These are phyloP conservation scores for Macropus fuliginosus DNA, from an alignment of 2,797 vertebrate genomes.

Conservation along the genomic window DNA sequence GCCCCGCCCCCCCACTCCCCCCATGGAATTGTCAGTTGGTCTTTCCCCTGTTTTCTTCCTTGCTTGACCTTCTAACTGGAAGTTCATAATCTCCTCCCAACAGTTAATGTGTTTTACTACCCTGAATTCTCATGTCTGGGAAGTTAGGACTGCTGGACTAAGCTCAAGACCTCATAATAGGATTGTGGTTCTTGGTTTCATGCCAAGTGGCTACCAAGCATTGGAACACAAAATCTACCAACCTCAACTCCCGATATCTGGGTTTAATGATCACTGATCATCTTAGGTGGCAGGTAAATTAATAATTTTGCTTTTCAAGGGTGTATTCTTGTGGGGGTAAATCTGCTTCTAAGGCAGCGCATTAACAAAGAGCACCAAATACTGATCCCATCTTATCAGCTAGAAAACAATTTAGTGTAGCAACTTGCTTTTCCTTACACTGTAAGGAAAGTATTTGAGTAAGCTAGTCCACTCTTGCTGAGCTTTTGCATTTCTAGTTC, in stretches of 20 bases:
- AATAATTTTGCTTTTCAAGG: constrained; percentile 1
- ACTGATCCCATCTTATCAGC: constrained; percentile 10
- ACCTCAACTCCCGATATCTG: constrained; percentile 48
- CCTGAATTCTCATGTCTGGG: constrained; percentile 54
- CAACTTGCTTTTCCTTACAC: not conserved
- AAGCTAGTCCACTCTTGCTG: constrained; percentile 25
- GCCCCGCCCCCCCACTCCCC: not conserved
- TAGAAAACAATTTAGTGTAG: constrained; percentile 32
- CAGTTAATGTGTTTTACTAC: constrained; percentile 73
- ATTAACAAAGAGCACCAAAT: constrained; percentile 8
- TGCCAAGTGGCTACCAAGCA: constrained; percentile 56
- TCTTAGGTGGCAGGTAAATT: constrained; percentile 17
- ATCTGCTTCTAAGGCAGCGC: constrained; percentile 32
- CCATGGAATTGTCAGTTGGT: constrained; percentile 75
- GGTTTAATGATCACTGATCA: constrained; percentile 19
- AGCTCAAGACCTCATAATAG: constrained; percentile 64
- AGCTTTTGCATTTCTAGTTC: not conserved
- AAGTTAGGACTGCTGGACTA: constrained; percentile 65
- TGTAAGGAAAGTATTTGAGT: constrained; percentile 35
- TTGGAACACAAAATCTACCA: constrained; percentile 56
- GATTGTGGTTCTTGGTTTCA: constrained; percentile 64
- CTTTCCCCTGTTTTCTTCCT: constrained; percentile 75
- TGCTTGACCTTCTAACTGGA: constrained; percentile 77
- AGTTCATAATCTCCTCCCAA: constrained; percentile 74
- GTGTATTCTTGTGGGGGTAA: not conserved